These are phyloP conservation scores for Brachypalpus laphriformis DNA, from an alignment of 2,888 invertebrate genomes.

Conservation along the genomic window DNA sequence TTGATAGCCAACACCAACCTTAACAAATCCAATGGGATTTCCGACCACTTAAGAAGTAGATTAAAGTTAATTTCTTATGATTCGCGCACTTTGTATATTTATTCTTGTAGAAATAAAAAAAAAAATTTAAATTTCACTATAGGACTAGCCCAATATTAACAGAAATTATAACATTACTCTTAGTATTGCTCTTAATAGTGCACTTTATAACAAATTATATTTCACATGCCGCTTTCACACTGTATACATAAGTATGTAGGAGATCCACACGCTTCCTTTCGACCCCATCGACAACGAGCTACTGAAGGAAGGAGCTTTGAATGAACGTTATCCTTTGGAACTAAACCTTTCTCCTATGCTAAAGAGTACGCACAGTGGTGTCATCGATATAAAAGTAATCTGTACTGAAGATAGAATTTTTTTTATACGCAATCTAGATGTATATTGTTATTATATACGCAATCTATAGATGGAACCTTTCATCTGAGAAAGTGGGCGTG, in stretches of 20 bases:
- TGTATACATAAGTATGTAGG: conserved; percentile 28
- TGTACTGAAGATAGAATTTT: too few relatives aligned
- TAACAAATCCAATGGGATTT: conserved; percentile 43
- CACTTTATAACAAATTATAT: conserved; percentile 36
- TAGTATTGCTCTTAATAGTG: conserved; percentile 19
- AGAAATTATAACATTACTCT: conserved; percentile 47
- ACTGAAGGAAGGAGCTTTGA: conserved; percentile 55
- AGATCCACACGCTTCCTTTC: conserved; percentile 44
- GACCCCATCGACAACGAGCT: conserved; percentile 46
- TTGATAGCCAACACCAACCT: conserved; percentile 60
- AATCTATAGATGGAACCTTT: too few relatives aligned
- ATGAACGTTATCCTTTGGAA: conserved; percentile 46
- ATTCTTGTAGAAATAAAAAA: not conserved
- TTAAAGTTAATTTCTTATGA: conserved; percentile 30
- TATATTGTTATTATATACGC: too few relatives aligned
- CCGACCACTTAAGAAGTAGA: conserved; percentile 26
- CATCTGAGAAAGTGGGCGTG: too few relatives aligned
- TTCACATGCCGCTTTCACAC: conserved; percentile 45
- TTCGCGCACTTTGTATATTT: conserved; percentile 3
- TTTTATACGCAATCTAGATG: too few relatives aligned
- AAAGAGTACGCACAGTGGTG: conserved; percentile 16
- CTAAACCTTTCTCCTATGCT: conserved; percentile 12
- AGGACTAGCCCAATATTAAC: conserved; percentile 11
- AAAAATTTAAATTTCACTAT: conserved; percentile 14
- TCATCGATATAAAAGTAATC: not conserved